Conservation (phyloP, 2,888 invertebrate genomes). For the Megalurothrips usitatus region DNA sequence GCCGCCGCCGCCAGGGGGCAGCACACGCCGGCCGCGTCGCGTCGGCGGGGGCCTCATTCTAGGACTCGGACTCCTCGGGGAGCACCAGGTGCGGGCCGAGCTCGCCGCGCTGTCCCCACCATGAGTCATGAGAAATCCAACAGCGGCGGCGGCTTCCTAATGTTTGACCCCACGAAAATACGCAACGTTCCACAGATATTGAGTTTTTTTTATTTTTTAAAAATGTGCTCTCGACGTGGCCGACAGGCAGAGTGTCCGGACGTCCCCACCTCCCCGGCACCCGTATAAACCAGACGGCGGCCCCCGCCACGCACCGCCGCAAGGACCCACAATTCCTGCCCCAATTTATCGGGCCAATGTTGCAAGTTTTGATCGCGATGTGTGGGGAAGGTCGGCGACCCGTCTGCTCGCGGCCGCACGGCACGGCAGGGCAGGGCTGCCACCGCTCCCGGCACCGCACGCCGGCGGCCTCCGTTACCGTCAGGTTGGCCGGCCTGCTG, state of each 20-base stretch:
- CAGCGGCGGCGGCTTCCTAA: no score
- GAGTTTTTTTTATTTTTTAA: no score
- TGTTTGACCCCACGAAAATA: no score
- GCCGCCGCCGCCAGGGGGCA: not conserved
- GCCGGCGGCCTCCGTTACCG: no score
- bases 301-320: not conserved
- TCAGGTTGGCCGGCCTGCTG: not conserved
- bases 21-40: not conserved
- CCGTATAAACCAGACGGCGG: not conserved
- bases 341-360: not conserved
- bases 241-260: no score
- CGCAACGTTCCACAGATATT: no score
- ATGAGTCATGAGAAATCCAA: no score
- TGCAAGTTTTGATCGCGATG: conserved; percentile 14
- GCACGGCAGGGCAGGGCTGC: not conserved
- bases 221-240: no score
- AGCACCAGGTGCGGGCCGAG: not conserved
- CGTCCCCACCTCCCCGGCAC: not conserved
- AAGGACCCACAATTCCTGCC: not conserved
- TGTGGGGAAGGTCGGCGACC: not conserved
- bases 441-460: no score
- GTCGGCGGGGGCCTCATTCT: not conserved
- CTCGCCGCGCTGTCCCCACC: no score
- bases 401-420: not conserved
- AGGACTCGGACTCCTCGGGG: not conserved